A percentile compares a stretch with the other conserved stretches of the same genome.
Conservation (phyloP, 2,113 vertebrate genomes). For the Tragelaphus imberbis region DNA sequence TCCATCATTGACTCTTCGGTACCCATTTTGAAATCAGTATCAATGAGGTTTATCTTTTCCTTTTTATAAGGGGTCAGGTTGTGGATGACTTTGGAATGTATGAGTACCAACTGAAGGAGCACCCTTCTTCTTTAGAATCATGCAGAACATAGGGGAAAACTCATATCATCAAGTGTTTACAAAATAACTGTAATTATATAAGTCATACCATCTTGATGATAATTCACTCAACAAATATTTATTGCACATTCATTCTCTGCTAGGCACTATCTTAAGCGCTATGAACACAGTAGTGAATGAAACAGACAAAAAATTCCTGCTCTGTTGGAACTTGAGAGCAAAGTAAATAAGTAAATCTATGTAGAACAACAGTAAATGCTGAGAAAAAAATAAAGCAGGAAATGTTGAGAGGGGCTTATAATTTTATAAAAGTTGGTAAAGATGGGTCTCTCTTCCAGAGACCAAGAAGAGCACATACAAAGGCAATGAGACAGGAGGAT, state of each 20-base stretch:
- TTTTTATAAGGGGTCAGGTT: background rate
- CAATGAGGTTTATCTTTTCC: background rate
- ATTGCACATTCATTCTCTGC: background rate
- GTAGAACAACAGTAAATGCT: background rate
- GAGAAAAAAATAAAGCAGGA: background rate
- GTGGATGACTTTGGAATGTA: background rate
- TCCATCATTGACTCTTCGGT: background rate
- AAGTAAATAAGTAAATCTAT: background rate
- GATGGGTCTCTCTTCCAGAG: background rate
- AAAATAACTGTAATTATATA: constrained; percentile 15
- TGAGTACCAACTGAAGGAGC: background rate
- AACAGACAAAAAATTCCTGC: background rate
- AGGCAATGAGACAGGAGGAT: background rate
- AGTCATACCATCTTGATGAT: background rate
- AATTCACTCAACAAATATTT: constrained; percentile 8
- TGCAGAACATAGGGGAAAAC: background rate
- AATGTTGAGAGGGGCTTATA: background rate
- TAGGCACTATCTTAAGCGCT: background rate
- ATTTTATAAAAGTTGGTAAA: background rate
- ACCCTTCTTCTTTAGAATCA: background rate
- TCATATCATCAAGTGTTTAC: background rate
- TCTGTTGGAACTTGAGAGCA: background rate
- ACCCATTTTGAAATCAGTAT: background rate
- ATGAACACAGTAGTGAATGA: background rate
- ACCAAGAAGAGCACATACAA: background rate